Base-by-base conservation (phyloP, 2,113 vertebrate species). In the Aegypius monachus region DNA sequence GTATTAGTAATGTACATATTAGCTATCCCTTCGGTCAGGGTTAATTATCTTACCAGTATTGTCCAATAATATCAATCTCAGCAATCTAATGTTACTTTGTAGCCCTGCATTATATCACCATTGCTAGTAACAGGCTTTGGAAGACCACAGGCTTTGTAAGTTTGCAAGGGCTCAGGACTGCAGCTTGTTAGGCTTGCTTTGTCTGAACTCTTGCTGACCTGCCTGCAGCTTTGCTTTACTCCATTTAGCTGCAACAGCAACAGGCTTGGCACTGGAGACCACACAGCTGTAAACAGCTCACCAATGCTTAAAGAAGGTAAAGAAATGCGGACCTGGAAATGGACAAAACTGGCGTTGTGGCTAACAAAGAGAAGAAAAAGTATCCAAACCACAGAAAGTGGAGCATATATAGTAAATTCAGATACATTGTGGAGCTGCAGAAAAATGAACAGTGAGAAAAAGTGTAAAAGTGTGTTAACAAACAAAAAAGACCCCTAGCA, bases 161-260 rank as follows among this genome's bases (percentile, higher is more conserved):
- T 75, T 43, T 82, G 36, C 45, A 66, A 74, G 42, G 12, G 18
- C 34, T 40, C 21, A 34, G 16, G 19, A 11, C n/a, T 31, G 50
- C 0, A 0, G 11, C 7, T 40, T 61, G 9, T 25, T 65, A 52
- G 9, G 20, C 16, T 55, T 67, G 31, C 31, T 83, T 63, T 59
- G 8, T 16, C 23, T 62, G 48, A 59, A 40, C 36, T 67, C 79
- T 32, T 58, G 40, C 23, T 71, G 42, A 31, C 18, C 12, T 58
- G 27, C 16, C 42, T 22, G 26, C 9, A 17, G 34, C 13, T 83
- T 81, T 83, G 16, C 7, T 40, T 43, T 50, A 21, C 31, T 63
- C 25, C 9, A 13, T 65, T 70, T 26, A 59, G 36, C 36, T 61
- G 22, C 56, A 67, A 47, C 16, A 82, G 18, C 16, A 85, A n/a